Base-by-base conservation (phyloP, 30 jellyfish, hydroid and myxozoan genomes). In the Aurelia sp. region DNA sequence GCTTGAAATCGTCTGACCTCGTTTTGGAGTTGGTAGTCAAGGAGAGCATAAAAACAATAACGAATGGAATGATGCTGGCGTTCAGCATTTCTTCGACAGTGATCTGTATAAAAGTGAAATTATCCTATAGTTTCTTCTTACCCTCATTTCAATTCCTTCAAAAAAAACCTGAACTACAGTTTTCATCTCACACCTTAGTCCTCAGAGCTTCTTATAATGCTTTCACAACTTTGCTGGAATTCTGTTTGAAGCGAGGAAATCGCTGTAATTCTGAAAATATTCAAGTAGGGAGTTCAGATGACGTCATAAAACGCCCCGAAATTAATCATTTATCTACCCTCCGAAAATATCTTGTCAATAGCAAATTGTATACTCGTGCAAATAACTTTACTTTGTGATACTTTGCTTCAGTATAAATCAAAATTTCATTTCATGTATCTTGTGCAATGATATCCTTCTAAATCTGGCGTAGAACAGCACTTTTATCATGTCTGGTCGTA, bases 21-120 rank as follows among this genome's bases (percentile, higher is more conserved):
- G 15, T 27, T 47, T 74, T 57, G 33, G 61, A 8, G 3, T 12
- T 21, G 62, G 74, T 57, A 52, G n/a, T 72, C 86, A 18, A 30
- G 74, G 86, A 52, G 23, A 74, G 35, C 63, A 19, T n/a, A 53
- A 74, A 62, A 74, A 74, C 67, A 74, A 74, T 44, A 2, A 44
- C 15, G 53, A 31, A 44, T 6, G 44, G 44, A 35, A 35, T 3
- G 4, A 41, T 6, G 67, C 5, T 18, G 18, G 50, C 21, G 53
- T 23, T 20, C 5, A n/a, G n/a, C n/a, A n/a, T n/a, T n/a, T n/a
- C n/a, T n/a, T n/a, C n/a, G n/a, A n/a, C n/a, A n/a, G n/a, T n/a
- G n/a, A n/a, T 13, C 41, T 13, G 27, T 17, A 11, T 11, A 10
- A n/a, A n/a, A n/a, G n/a, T n/a, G n/a, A n/a, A n/a, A n/a, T n/a